phyloP scores from a whole-genome alignment of 2,797 vertebrate species.

The Staurois parvus region DNA sequence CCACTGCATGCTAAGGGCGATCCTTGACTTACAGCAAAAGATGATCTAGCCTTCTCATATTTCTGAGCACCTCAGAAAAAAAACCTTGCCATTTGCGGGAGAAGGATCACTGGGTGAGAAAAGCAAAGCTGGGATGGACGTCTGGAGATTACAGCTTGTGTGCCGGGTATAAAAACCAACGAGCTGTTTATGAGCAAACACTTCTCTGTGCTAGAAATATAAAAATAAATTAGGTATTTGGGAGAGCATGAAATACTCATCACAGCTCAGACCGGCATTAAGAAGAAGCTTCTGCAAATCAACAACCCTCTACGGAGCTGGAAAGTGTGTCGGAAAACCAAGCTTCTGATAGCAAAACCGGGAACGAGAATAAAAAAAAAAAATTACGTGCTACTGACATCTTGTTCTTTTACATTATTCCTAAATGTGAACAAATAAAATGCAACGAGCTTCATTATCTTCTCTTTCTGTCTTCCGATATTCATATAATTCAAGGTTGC shows the following conservation, averaged over 20 bases:
- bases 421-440: constrained; percentile 9
- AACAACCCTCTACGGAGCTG: constrained; percentile 37
- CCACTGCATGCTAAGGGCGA: background rate
- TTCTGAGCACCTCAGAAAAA: background rate
- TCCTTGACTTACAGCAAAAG: background rate
- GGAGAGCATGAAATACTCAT: constrained; percentile 54
- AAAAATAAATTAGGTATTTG: constrained; percentile 58
- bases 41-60: background rate
- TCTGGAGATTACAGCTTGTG: constrained; percentile 14
- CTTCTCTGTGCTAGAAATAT: constrained; percentile 29
- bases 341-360: constrained; percentile 9
- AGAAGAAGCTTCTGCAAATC: constrained; percentile 40
- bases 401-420: background rate
- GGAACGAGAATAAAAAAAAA: background rate
- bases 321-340: constrained; percentile 25
- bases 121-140: constrained; percentile 26
- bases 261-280: constrained; percentile 29
- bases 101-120: background rate
- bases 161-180: constrained; percentile 42
- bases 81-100: too few relatives aligned
- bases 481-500: too few relatives aligned
- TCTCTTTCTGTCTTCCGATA: background rate
- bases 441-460: background rate
- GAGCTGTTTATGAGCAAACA: constrained; percentile 54
- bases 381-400: constrained; percentile 2